Evolutionary conservation across 2,113 vertebrate species (phyloP).

Genomic region (Ammodytes marinus): DNA sequence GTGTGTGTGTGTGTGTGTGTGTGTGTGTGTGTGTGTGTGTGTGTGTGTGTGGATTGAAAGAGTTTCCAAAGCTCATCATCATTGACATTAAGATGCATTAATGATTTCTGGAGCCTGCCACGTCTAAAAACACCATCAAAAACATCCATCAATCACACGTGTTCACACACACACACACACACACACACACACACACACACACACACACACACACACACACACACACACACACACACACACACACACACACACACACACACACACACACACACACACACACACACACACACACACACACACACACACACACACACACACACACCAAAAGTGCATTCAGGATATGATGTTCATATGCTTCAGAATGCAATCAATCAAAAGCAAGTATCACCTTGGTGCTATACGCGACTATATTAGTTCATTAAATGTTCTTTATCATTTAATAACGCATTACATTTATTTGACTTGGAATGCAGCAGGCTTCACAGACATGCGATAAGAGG

Average conservation of each 20-base stretch:
- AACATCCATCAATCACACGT: conserved; percentile 55
- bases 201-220: conserved; percentile 17
- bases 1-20: conserved; percentile 22
- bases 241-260: conserved; percentile 18
- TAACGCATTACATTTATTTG: conserved; percentile 17
- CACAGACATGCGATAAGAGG: not conserved
- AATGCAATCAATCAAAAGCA: conserved; percentile 18
- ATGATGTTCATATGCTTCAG: conserved; percentile 19
- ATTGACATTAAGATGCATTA: conserved; percentile 68
- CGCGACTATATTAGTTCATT: conserved; percentile 34
- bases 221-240: conserved; percentile 20
- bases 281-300: conserved; percentile 14
- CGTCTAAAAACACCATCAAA: conserved; percentile 56
- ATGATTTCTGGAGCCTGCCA: conserved; percentile 58
- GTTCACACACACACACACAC: conserved; percentile 37
- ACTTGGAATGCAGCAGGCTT: not conserved
- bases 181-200: conserved; percentile 9
- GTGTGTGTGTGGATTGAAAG: conserved; percentile 42
- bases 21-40: conserved; percentile 14
- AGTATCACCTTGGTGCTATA: conserved; percentile 30
- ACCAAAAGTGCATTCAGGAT: conserved; percentile 15
- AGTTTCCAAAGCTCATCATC: conserved; percentile 73
- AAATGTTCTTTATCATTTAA: conserved; percentile 27
- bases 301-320: conserved; percentile 17
- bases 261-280: conserved; percentile 18